Percentiles rank a stretch among this genome's conserved stretches.
Evolutionary conservation across 2,113 vertebrate species (phyloP).

Genomic region (Rana temporaria): DNA sequence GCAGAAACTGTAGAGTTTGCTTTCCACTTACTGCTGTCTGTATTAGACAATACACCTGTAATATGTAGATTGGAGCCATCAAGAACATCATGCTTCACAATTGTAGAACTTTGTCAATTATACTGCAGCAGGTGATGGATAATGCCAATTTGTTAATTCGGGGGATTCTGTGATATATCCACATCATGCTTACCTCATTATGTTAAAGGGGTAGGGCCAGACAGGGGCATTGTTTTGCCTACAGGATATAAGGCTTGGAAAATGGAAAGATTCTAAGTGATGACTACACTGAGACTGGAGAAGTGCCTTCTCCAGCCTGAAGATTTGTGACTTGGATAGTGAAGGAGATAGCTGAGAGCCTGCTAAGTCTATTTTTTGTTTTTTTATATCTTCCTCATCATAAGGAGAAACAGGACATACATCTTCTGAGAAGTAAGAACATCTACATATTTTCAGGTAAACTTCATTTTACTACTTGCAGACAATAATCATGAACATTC

Average conservation of each 20-base stretch:
- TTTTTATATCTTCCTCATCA: too few relatives aligned
- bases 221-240: constrained; percentile 12
- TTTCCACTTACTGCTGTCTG: not conserved
- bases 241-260: constrained; percentile 32
- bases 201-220: constrained; percentile 21
- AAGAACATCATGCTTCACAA: not conserved
- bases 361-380: too few relatives aligned
- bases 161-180: not conserved
- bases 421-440: not conserved
- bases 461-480: not conserved
- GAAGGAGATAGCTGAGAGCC: not conserved
- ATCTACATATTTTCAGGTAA: not conserved
- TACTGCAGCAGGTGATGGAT: not conserved
- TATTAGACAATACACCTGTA: not conserved
- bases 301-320: not conserved
- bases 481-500: too few relatives aligned
- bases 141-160: not conserved
- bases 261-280: not conserved
- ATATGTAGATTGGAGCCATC: constrained; percentile 34
- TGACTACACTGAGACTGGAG: not conserved
- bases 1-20: constrained; percentile 27
- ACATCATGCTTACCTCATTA: constrained; percentile 16
- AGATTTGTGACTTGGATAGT: not conserved
- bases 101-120: not conserved
- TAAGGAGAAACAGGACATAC: not conserved